Evolutionary conservation across 1,140 invertebrate genomes (phyloP).

Genomic region (Galendromus occidentalis): DNA sequence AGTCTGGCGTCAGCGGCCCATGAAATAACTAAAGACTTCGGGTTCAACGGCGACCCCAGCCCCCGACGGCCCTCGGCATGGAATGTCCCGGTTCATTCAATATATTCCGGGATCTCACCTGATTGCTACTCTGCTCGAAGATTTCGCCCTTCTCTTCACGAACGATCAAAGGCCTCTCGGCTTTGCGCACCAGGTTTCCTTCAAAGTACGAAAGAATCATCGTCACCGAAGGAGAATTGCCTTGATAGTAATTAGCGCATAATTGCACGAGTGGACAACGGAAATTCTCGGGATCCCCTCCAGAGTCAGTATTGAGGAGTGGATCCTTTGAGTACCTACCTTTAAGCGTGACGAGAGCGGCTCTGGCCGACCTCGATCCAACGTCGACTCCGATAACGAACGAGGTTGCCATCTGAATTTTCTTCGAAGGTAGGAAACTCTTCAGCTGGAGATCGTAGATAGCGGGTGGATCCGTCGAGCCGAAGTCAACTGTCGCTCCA

Average conservation of each 20-base stretch:
- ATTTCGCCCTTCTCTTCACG: not conserved
- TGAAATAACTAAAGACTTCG: too few species aligned
- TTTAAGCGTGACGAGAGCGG: constrained; percentile 44
- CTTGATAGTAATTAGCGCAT: not conserved
- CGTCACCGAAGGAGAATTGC: not conserved
- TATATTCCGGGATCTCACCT: not conserved
- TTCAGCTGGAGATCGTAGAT: not conserved
- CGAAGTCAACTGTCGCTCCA: too few species aligned
- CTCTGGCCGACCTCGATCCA: constrained; percentile 67
- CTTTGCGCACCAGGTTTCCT: constrained; percentile 1
- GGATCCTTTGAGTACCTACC: too few species aligned
- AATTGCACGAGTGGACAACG: not conserved
- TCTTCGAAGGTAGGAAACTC: not conserved
- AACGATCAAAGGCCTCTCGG: not conserved
- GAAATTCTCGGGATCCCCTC: constrained; percentile 25
- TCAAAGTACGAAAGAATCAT: not conserved
- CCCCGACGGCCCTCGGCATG: too few species aligned
- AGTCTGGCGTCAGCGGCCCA: too few species aligned
- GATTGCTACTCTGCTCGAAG: not conserved
- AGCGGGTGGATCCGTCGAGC: not conserved
- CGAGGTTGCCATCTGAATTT: not conserved
- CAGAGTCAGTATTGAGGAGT: too few species aligned
- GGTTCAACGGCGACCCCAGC: too few species aligned
- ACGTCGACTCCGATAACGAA: constrained; percentile 65
- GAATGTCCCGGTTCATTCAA: not conserved